Percentiles rank a stretch among this genome's conserved stretches.
Conservation (phyloP, 2,888 invertebrate species). For the Ennomos quercinarius region DNA sequence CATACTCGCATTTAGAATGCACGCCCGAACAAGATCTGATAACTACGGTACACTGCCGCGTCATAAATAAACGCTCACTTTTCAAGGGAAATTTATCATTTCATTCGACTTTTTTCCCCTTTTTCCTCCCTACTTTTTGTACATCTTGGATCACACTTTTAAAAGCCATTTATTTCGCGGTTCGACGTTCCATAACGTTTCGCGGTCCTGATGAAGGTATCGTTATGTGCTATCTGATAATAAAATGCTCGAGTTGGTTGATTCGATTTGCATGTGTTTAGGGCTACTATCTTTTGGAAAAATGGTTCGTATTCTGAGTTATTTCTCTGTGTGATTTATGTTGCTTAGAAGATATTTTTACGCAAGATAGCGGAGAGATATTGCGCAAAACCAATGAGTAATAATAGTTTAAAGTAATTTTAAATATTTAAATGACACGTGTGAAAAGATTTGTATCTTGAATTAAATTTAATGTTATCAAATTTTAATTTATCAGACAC, state of each 20-base stretch:
- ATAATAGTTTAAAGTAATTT: background rate
- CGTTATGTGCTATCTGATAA: conserved; percentile 76
- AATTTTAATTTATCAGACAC: conserved; percentile 22
- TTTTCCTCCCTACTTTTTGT: conserved; percentile 69
- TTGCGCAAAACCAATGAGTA: conserved; percentile 1
- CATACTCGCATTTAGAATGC: conserved; percentile 66
- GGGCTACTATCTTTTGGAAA: conserved; percentile 52
- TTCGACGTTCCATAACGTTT: conserved; percentile 73
- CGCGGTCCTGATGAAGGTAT: conserved; percentile 76
- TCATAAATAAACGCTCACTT: conserved; percentile 82
- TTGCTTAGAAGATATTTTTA: conserved; percentile 6
- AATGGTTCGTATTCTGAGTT: conserved; percentile 40
- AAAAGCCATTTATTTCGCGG: conserved; percentile 79
- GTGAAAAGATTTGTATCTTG: conserved; percentile 10
- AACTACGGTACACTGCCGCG: conserved; percentile 67
- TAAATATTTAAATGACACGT: conserved; percentile 10
- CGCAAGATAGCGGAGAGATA: conserved; percentile 1
- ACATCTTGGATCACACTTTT: conserved; percentile 83
- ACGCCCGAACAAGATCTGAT: conserved; percentile 73
- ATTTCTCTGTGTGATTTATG: conserved; percentile 17
- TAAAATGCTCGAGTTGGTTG: conserved; percentile 74
- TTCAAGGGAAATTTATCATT: conserved; percentile 82
- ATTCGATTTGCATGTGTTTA: conserved; percentile 70
- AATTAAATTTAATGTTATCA: conserved; percentile 15
- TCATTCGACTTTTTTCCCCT: conserved; percentile 72